Percentiles rank a stretch among this genome's conserved stretches.
These are phyloP conservation scores for Dendrocincla tyrannina DNA, from an alignment of 2,797 vertebrate species.

Conservation along the genomic window DNA sequence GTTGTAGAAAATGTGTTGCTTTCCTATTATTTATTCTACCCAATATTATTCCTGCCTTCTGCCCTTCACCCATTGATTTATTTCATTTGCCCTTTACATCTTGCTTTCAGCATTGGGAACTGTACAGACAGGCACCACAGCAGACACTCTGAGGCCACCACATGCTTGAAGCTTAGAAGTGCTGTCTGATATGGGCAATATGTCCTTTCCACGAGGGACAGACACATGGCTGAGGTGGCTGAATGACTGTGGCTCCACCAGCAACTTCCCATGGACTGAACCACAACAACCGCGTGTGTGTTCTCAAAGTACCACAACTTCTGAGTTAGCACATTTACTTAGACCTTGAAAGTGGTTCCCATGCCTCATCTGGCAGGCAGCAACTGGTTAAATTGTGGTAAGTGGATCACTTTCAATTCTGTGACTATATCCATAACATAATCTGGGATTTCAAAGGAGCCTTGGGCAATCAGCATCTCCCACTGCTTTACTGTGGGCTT, in stretches of 20 bases:
- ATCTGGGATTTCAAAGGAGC: slow-evolving; percentile 56
- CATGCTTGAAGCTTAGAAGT: neutral
- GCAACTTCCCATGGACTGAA: neutral
- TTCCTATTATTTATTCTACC: neutral
- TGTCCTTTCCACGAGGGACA: neutral
- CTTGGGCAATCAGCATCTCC: slow-evolving; percentile 39
- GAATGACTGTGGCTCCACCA: neutral
- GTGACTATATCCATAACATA: slow-evolving; percentile 46
- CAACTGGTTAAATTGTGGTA: slow-evolving; percentile 52
- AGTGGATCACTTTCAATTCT: slow-evolving; percentile 53
- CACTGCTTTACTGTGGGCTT: slow-evolving; percentile 22
- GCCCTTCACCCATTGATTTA: neutral
- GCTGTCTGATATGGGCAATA: neutral
- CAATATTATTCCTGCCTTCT: neutral
- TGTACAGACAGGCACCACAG: neutral
- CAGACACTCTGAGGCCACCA: neutral
- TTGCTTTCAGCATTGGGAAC: neutral
- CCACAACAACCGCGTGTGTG: fast-evolving
- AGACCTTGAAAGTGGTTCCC: neutral
- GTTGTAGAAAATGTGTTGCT: neutral
- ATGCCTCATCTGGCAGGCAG: neutral
- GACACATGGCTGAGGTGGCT: neutral
- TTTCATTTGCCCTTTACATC: neutral
- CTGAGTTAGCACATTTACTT: neutral
- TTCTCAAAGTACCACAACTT: neutral